Evolutionary conservation across 2,113 vertebrate genomes (phyloP).

Genomic region (Solea senegalensis): DNA sequence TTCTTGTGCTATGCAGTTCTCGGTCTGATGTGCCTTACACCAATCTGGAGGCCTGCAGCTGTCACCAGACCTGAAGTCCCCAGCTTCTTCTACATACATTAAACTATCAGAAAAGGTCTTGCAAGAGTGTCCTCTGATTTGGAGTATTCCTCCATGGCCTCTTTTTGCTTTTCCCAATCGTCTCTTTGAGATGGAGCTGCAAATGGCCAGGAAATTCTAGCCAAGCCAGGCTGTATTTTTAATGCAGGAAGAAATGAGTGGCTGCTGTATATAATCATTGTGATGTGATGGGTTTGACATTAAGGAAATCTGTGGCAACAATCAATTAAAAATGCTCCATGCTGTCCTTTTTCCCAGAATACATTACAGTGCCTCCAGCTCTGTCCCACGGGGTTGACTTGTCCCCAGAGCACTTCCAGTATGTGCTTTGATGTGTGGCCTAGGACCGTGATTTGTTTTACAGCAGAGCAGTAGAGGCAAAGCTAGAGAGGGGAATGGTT

Average conservation of each 20-base stretch:
- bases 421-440: constrained; percentile 61
- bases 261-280: constrained; percentile 3
- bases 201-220: background rate
- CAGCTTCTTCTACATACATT: background rate
- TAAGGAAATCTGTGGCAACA: constrained; percentile 6
- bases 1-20: constrained; percentile 42
- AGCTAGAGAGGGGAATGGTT: constrained; percentile 39
- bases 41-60: constrained; percentile 61
- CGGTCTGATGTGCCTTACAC: constrained; percentile 22
- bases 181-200: background rate
- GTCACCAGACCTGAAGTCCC: constrained; percentile 41
- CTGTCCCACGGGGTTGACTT: constrained; percentile 50
- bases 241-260: background rate
- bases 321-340: constrained; percentile 13
- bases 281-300: constrained; percentile 10
- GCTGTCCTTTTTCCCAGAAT: background rate
- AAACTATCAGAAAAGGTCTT: constrained; percentile 31
- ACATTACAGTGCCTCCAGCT: constrained; percentile 36
- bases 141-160: background rate
- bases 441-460: constrained; percentile 61
- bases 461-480: constrained; percentile 51
- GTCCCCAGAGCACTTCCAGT: constrained; percentile 56
- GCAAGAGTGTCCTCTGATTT: constrained; percentile 19
- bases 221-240: background rate
- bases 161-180: background rate